phyloP scores from a whole-genome alignment of 2,888 invertebrate species.

The Phlogophora meticulosa region DNA sequence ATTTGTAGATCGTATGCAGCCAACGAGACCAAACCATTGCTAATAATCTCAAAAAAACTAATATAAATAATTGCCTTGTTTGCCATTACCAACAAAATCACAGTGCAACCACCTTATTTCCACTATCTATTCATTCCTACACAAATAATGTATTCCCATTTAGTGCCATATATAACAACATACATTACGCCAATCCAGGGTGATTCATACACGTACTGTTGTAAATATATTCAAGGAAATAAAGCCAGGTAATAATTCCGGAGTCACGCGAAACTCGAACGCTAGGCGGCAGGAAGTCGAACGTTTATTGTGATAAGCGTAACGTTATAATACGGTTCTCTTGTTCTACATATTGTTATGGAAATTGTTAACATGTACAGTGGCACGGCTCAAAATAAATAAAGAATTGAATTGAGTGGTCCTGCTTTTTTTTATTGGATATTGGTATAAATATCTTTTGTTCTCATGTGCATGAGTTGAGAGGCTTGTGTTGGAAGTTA shows the following conservation, averaged over 20 bases:
- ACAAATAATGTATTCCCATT: slow-evolving; percentile 43
- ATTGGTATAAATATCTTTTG: too few species aligned
- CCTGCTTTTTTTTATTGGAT: not conserved
- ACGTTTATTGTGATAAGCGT: slow-evolving; percentile 69
- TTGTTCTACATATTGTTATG: slow-evolving; percentile 41
- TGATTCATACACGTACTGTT: slow-evolving; percentile 61
- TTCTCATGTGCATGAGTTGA: too few species aligned
- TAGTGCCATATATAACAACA: slow-evolving; percentile 53
- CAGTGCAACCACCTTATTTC: slow-evolving; percentile 12
- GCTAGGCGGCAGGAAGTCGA: slow-evolving; percentile 65
- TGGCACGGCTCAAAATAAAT: not conserved
- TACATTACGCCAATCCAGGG: slow-evolving; percentile 57
- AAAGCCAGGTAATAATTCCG: slow-evolving; percentile 64
- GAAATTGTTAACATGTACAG: slow-evolving; percentile 27
- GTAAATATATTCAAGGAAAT: slow-evolving; percentile 67
- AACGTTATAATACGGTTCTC: slow-evolving; percentile 63
- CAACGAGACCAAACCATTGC: too few species aligned
- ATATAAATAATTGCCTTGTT: not conserved
- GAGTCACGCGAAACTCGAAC: slow-evolving; percentile 70
- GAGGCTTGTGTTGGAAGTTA: too few species aligned
- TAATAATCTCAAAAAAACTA: too few species aligned
- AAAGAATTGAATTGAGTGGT: not conserved
- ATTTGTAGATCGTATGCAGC: too few species aligned
- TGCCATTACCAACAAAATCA: not conserved
- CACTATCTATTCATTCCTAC: slow-evolving; percentile 33